These are phyloP conservation scores for Drosophila yooni DNA, from an alignment of 2,888 invertebrate genomes.

Conservation along the genomic window DNA sequence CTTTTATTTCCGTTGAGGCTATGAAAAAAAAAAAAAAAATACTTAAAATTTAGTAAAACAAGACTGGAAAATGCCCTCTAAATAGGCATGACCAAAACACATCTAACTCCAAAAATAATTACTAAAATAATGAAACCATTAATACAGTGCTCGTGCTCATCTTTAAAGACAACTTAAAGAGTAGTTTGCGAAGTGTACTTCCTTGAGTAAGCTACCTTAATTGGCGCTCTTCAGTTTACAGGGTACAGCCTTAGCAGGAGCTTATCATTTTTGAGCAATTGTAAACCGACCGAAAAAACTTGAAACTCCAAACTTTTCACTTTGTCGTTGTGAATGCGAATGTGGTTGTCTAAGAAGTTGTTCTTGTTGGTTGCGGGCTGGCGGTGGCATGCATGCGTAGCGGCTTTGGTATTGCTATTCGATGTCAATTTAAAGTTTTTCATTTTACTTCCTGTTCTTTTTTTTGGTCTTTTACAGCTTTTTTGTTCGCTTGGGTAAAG, in stretches of 20 bases:
- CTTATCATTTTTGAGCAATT: conserved; percentile 62
- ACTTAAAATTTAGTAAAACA: neutral
- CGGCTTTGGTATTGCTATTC: conserved; percentile 66
- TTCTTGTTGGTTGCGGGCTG: conserved; percentile 13
- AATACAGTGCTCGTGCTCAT: neutral
- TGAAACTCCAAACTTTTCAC: conserved; percentile 63
- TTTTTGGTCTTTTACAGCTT: neutral
- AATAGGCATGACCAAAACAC: neutral
- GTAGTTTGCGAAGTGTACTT: neutral
- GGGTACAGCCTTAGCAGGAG: conserved; percentile 34
- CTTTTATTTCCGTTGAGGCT: conserved; percentile 13
- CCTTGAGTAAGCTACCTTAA: neutral
- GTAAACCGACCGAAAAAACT: conserved; percentile 31
- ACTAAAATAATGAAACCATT: neutral
- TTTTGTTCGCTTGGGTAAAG: conserved; percentile 39
- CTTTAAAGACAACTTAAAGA: neutral
- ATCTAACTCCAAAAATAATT: neutral
- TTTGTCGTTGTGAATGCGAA: conserved; percentile 68
- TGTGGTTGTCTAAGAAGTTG: conserved; percentile 31
- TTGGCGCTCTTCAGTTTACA: neutral
- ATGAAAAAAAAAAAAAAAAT: neutral
- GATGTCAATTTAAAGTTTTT: conserved; percentile 79
- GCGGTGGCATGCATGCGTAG: conserved; percentile 40
- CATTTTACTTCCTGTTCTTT: conserved; percentile 33
- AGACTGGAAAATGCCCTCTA: neutral